A percentile compares a stretch with the other conserved stretches of the same genome.
These are phyloP conservation scores for Meloidogyne floridensis DNA, from an alignment of 1,140 invertebrate genomes.

Conservation along the genomic window DNA sequence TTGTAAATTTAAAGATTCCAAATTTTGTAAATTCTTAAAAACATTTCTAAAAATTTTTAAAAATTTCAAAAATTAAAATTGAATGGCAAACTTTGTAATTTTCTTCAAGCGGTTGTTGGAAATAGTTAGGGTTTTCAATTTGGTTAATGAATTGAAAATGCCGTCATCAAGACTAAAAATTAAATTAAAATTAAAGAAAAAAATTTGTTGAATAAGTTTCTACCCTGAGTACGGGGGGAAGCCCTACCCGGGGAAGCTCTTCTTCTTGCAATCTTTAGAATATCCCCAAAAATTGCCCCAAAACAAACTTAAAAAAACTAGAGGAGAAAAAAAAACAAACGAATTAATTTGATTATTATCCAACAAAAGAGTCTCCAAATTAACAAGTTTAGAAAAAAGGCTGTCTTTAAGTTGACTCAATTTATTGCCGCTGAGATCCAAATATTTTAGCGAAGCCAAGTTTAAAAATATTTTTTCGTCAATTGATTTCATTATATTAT, in stretches of 20 bases:
- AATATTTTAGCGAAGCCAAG: slow-evolving; percentile 27
- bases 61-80: background rate
- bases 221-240: too few species aligned
- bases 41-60: slow-evolving; percentile 42
- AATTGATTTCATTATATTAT: slow-evolving; percentile 52
- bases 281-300: too few species aligned
- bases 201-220: too few species aligned
- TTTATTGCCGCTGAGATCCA: slow-evolving; percentile 46
- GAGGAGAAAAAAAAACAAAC: background rate
- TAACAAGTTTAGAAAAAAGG: slow-evolving; percentile 37
- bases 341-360: slow-evolving; percentile 48
- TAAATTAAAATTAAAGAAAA: background rate
- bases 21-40: slow-evolving; percentile 54
- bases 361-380: slow-evolving; percentile 41
- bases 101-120: slow-evolving; percentile 52
- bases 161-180: slow-evolving; percentile 52
- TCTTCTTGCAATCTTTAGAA: too few species aligned
- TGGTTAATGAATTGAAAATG: slow-evolving; percentile 49
- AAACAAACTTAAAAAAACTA: too few species aligned
- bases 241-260: too few species aligned
- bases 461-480: slow-evolving; percentile 46
- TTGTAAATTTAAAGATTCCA: slow-evolving; percentile 48
- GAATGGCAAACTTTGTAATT: slow-evolving; percentile 52
- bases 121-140: slow-evolving; percentile 51
- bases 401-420: slow-evolving; percentile 28